These are phyloP conservation scores for Temnothorax unifasciatus DNA, from an alignment of 2,888 invertebrate species.

Conservation along the genomic window DNA sequence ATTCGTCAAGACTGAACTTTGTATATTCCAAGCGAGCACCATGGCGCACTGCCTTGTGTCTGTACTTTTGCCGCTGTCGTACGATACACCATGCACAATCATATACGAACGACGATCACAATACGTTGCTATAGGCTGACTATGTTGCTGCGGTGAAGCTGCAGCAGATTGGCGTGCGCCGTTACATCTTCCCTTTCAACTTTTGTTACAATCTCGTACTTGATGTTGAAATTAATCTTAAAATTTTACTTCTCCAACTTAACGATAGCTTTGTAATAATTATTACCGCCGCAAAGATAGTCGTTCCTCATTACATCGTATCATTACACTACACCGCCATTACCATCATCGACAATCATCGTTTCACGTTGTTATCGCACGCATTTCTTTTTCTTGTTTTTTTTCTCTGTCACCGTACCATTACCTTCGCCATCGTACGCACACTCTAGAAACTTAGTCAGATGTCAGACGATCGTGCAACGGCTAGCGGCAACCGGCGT, in stretches of 20 bases:
- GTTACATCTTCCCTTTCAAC: neutral
- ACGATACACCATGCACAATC: slow-evolving; percentile 64
- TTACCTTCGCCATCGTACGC: slow-evolving; percentile 76
- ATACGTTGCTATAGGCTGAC: slow-evolving; percentile 51
- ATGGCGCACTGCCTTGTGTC: slow-evolving; percentile 70
- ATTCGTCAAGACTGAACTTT: slow-evolving; percentile 65
- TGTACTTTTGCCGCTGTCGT: slow-evolving; percentile 71
- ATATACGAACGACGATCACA: slow-evolving; percentile 58
- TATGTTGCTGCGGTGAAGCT: slow-evolving; percentile 63
- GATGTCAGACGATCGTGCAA: slow-evolving; percentile 83
- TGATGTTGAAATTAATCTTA: slow-evolving; percentile 1
- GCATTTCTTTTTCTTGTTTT: slow-evolving; percentile 80
- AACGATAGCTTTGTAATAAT: slow-evolving; percentile 34
- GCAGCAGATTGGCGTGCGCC: neutral
- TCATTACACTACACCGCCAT: slow-evolving; percentile 69
- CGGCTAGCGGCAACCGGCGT: slow-evolving; percentile 81
- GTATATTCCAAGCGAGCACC: slow-evolving; percentile 68
- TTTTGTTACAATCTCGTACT: neutral
- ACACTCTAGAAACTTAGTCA: slow-evolving; percentile 83
- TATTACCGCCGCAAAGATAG: slow-evolving; percentile 62
- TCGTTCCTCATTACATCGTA: slow-evolving; percentile 51
- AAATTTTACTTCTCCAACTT: neutral
- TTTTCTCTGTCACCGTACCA: slow-evolving; percentile 77
- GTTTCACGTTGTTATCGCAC: slow-evolving; percentile 84
- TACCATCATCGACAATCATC: slow-evolving; percentile 62